Base-by-base conservation (phyloP, 2,888 invertebrate genomes). In the Alitta virens region DNA sequence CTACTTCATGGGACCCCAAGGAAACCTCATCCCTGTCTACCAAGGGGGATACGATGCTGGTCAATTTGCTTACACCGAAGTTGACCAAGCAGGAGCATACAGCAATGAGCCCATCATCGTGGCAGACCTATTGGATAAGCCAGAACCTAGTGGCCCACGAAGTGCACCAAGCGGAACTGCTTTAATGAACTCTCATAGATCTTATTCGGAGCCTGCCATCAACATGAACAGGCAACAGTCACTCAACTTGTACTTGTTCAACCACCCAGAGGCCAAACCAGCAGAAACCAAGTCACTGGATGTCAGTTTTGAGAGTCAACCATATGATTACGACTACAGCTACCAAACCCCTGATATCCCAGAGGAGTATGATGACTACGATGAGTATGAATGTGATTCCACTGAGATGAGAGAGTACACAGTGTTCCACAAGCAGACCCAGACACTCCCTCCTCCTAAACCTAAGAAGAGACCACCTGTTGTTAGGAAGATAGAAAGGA, bases 21-120 rank as follows among this genome's bases (percentile, higher is more conserved):
- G 46, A 46, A 21, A 46, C 21, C 46, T 18, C 18, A n/a, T 18
- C 18, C 18, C 18, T 46, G 46, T 21, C 18, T 46, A 46, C 46
- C 46, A 21, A 21, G 21, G n/a, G n/a, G n/a, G 21, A 7, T 21
- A 16, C 9, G n/a, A 46, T 16, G n/a, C 5, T 46, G 21, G 18
- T n/a, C 46, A 46, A 7, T 18, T 12, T 46, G n/a, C 46, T n/a
- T 18, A n/a, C n/a, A 7, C 46, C n/a, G 21, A 46, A 7, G 21
- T 16, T 12, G 46, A 46, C 12, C 33, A 33, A 46, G 46, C 42
- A 5, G 56, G 38, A 3, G 56, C 60, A 7, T 63, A 56, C 60
- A 63, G 63, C 56, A 63, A 63, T 33, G 63, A 63, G 26, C 63
- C 63, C 5, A 54, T 63, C 18, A 60, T 63, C 9, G 60, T 63